Conservation (phyloP, 2,888 invertebrate genomes). For the Lithophane semibrunnea region DNA sequence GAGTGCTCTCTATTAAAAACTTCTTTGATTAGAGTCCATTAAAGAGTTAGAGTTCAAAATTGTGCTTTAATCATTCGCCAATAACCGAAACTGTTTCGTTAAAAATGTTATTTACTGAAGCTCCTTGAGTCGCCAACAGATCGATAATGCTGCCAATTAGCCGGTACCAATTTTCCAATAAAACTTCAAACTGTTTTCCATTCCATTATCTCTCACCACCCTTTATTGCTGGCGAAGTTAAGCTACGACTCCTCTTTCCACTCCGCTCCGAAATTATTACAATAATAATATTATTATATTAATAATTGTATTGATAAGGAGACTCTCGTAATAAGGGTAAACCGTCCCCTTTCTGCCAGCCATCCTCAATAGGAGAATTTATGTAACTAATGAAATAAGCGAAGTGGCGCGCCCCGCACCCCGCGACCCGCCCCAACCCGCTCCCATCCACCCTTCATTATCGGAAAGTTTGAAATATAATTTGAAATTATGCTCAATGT, state of each 20-base stretch:
- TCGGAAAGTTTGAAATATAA: slow-evolving; percentile 91
- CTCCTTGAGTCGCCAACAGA: slow-evolving; percentile 82
- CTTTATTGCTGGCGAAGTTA: slow-evolving; percentile 90
- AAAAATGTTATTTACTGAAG: slow-evolving; percentile 77
- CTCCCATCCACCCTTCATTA: slow-evolving; percentile 89
- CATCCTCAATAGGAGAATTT: slow-evolving; percentile 91
- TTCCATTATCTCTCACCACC: slow-evolving; percentile 90
- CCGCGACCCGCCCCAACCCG: slow-evolving; percentile 78
- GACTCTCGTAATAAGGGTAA: slow-evolving; percentile 91
- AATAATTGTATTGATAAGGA: slow-evolving; percentile 91
- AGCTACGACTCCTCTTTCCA: slow-evolving; percentile 88
- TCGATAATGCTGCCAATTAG: slow-evolving; percentile 90
- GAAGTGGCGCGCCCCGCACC: slow-evolving; percentile 83
- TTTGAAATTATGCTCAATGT: slow-evolving; percentile 91
- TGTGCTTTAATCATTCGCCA: slow-evolving; percentile 67
- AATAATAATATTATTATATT: slow-evolving; percentile 91
- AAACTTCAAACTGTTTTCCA: slow-evolving; percentile 91
- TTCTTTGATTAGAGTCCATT: slow-evolving; percentile 69
- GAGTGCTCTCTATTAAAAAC: slow-evolving; percentile 69
- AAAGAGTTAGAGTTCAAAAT: slow-evolving; percentile 70
- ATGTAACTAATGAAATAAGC: slow-evolving; percentile 91
- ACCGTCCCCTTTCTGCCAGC: slow-evolving; percentile 90
- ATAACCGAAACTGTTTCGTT: slow-evolving; percentile 73
- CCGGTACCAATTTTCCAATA: slow-evolving; percentile 90
- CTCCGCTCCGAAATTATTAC: slow-evolving; percentile 89